Base-by-base conservation (phyloP, 92 coral and sea anemone species). In the Epizoanthus stellaris region DNA sequence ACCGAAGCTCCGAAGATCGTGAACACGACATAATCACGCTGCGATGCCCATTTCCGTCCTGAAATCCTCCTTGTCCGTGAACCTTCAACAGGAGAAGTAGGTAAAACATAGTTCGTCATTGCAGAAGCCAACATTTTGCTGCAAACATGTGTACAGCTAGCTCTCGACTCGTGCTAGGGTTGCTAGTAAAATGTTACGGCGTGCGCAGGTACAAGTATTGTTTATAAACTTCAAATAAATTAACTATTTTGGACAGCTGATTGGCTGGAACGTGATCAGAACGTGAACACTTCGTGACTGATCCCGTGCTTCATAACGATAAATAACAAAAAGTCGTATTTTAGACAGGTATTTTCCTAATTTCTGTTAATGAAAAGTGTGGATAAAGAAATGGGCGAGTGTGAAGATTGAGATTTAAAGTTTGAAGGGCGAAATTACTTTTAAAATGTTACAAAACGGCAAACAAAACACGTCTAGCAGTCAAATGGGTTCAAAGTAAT, bases 1-100 rank as follows among this genome's bases (percentile, higher is more conserved):
- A 94, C 99, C 94, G 99, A 96, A 6, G 99, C 99, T 40, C 99
- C 99, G 62, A 96, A 92, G 8, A 96, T 79, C n/a, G 83, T 79
- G 53, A 79, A 79, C 43, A 79, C 39, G 7, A 79, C 59, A 14
- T 38, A 79, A 58, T 79, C 83, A 21, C 83, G 67, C 25, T 71
- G 54, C 36, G 83, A 79, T 8, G 83, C 83, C 56, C 83, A 40
- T 47, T 43, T 79, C 21, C 62, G 19, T 13, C 83, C 83, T 17
- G 72, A 63, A 79, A 79, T 70, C 40, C 40, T 79, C 42, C 83
- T 79, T 40, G 60, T 9, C 19, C 83, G 72, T 2, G 54, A 79
- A 63, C 83, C 83, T 79, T 79, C 73, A 68, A 3, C 71, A 43
- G 83, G 42, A 63, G 83, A 79, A 43, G 70, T 12, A 17, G 72